Evolutionary conservation across 2,888 invertebrate genomes (phyloP).

Genomic region (Lochmaea capreae): DNA sequence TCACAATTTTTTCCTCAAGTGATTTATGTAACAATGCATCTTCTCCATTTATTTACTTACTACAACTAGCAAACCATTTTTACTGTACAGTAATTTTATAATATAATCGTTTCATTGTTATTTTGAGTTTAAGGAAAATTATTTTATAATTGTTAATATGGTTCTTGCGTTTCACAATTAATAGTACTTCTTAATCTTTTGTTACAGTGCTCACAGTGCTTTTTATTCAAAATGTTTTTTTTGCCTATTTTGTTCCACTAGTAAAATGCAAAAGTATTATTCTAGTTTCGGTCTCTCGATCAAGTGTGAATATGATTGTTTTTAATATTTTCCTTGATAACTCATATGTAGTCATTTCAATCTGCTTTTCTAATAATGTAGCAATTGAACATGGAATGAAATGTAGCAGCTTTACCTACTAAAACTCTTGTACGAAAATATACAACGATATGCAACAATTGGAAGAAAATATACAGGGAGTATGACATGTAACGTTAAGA

Average conservation of each 20-base stretch:
- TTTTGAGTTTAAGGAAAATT: conserved; percentile 9
- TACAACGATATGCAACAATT: too few species aligned
- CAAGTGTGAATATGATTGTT: conserved; percentile 23
- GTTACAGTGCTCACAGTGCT: conserved; percentile 6
- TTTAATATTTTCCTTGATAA: conserved; percentile 9
- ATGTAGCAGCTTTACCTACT: not conserved
- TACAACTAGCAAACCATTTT: not conserved
- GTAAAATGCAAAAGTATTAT: conserved; percentile 26
- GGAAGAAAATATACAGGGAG: too few species aligned
- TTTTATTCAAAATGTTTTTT: conserved; percentile 20
- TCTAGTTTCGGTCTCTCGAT: conserved; percentile 30
- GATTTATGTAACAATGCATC: not conserved
- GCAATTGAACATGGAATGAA: conserved; percentile 2
- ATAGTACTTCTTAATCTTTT: not conserved
- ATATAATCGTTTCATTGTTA: not conserved
- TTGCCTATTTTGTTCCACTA: conserved; percentile 26
- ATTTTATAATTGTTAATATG: conserved; percentile 13
- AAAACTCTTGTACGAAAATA: too few species aligned
- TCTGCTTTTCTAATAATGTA: not conserved
- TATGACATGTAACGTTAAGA: too few species aligned
- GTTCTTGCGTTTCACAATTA: not conserved
- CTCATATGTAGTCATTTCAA: conserved; percentile 1
- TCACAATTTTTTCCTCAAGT: not conserved
- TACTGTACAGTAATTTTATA: not conserved
- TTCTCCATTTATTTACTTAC: not conserved